Percentiles rank a stretch among this genome's conserved stretches.
Evolutionary conservation across 2,797 vertebrate genomes (phyloP).

Genomic region (Scyliorhinus canicula): DNA sequence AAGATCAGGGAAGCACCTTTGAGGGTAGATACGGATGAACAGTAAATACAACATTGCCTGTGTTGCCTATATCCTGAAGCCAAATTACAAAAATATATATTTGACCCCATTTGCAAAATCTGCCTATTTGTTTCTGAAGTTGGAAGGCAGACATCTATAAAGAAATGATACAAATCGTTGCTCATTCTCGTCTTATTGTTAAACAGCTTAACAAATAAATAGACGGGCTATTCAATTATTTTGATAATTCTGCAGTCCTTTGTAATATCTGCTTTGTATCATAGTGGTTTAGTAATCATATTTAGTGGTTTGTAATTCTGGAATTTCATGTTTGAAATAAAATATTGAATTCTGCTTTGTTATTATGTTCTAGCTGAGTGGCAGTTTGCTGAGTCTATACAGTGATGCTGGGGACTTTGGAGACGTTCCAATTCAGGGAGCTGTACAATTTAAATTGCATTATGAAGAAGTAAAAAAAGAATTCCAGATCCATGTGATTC

Average conservation of each 20-base stretch:
- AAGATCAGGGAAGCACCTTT: neutral
- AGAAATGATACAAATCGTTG: neutral
- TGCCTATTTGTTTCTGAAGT: neutral
- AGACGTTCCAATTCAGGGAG: slow-evolving; percentile 19
- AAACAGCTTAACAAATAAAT: neutral
- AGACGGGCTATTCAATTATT: neutral
- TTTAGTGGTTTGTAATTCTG: neutral
- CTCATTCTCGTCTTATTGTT: neutral
- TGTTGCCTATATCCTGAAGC: neutral
- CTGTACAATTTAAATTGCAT: slow-evolving; percentile 17
- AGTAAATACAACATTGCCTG: neutral
- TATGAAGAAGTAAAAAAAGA: slow-evolving; percentile 30
- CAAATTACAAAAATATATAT: neutral
- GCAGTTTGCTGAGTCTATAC: slow-evolving; percentile 28
- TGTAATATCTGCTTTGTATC: neutral
- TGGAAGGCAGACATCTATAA: neutral
- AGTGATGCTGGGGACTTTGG: slow-evolving; percentile 32
- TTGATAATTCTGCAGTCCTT: neutral
- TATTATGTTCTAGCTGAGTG: slow-evolving; percentile 15
- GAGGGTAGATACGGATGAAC: neutral
- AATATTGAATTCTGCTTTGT: neutral
- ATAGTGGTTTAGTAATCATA: neutral
- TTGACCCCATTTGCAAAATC: neutral
- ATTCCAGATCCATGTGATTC: neutral
- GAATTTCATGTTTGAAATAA: too few relatives aligned